These are phyloP conservation scores for Pionites leucogaster DNA, from an alignment of 2,113 vertebrate genomes.

Conservation along the genomic window DNA sequence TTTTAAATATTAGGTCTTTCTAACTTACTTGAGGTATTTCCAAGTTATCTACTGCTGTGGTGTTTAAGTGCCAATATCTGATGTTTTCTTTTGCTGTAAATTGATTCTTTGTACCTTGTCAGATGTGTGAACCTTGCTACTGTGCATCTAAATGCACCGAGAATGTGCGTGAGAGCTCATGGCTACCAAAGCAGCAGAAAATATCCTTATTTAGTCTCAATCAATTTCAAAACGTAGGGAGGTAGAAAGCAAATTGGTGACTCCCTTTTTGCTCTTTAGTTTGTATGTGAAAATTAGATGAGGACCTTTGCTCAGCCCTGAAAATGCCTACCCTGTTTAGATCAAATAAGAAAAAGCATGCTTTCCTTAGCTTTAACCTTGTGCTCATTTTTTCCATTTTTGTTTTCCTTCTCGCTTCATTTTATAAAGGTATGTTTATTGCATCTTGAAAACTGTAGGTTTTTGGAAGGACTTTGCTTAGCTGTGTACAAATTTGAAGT, in stretches of 20 bases:
- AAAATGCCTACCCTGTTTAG: not conserved
- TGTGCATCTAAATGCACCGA: not conserved
- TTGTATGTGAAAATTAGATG: not conserved
- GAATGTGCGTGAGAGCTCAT: not conserved
- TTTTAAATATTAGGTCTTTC: not conserved
- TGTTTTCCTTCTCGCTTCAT: not conserved
- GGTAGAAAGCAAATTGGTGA: not conserved
- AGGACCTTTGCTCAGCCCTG: not conserved
- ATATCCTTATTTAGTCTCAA: not conserved
- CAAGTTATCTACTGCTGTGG: not conserved
- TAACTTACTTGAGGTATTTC: not conserved
- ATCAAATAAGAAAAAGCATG: not conserved
- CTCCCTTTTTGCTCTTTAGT: not conserved
- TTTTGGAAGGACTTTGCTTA: not conserved
- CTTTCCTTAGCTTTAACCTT: not conserved
- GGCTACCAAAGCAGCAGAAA: not conserved
- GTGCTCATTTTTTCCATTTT: rapidly evolving
- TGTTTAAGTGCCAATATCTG: not conserved
- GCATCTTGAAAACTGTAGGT: not conserved
- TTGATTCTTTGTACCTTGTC: slow-evolving; percentile 33
- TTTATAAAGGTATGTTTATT: not conserved
- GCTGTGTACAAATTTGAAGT: not conserved
- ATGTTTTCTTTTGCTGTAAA: slow-evolving; percentile 2
- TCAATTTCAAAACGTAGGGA: not conserved
- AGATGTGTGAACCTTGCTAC: slow-evolving; percentile 1